phyloP scores from a whole-genome alignment of 2,113 vertebrate genomes.

The Petroica traversi region DNA sequence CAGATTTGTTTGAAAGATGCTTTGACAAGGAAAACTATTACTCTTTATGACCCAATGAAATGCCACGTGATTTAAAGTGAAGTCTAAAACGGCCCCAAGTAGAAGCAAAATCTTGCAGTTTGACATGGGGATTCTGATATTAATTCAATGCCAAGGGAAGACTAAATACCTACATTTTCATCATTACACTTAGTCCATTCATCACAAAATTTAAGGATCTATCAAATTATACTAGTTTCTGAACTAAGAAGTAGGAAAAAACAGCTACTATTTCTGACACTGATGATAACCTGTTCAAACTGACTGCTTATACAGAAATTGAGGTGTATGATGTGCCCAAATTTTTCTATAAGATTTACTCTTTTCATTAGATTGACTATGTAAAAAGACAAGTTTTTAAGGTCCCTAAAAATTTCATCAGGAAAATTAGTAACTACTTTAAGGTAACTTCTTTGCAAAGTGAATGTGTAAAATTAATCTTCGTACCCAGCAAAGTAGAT shows the following conservation, averaged over 20 bases:
- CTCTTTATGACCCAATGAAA: conserved; percentile 43
- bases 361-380: neutral
- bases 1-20: conserved; percentile 21
- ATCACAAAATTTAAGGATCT: neutral
- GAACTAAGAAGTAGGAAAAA: neutral
- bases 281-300: neutral
- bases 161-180: neutral
- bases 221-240: neutral
- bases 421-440: neutral
- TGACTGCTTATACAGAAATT: neutral
- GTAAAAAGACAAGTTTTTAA: neutral
- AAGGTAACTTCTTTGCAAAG: neutral
- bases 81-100: neutral
- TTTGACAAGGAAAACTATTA: conserved; percentile 35
- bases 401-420: neutral
- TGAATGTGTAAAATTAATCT: neutral
- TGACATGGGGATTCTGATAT: neutral
- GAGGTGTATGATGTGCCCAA: neutral
- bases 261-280: neutral
- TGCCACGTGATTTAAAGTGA: conserved; percentile 16
- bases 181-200: neutral
- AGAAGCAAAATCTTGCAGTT: neutral
- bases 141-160: neutral
- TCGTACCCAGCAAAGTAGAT: neutral
- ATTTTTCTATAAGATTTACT: neutral